Percentiles rank a stretch among this genome's conserved stretches.
These are phyloP conservation scores for Botia kubotai DNA, from an alignment of 2,797 vertebrate genomes.

Conservation along the genomic window DNA sequence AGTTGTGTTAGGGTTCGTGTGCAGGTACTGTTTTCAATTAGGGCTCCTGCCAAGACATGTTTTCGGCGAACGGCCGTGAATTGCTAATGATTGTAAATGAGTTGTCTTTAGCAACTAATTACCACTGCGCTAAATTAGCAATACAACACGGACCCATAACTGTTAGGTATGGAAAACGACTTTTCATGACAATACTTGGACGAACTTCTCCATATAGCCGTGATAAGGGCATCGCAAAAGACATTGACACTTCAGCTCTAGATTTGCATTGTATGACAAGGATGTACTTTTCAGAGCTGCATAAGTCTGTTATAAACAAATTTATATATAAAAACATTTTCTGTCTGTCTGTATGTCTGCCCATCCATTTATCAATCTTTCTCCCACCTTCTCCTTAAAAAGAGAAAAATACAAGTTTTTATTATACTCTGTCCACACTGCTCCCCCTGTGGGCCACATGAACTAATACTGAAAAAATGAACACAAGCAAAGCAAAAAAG, in stretches of 20 bases:
- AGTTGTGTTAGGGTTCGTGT: neutral
- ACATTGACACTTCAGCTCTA: neutral
- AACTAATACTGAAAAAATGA: neutral
- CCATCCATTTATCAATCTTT: neutral
- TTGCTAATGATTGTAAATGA: conserved; percentile 28
- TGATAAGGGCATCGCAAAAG: neutral
- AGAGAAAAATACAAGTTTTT: neutral
- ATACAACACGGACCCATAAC: conserved; percentile 5
- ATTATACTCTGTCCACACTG: conserved; percentile 14
- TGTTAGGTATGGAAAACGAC: neutral
- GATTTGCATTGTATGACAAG: neutral
- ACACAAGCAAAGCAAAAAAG: neutral
- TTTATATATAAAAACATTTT: neutral
- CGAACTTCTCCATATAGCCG: neutral
- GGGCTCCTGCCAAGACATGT: conserved; percentile 25
- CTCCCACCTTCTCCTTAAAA: neutral
- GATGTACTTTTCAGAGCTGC: neutral
- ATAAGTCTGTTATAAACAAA: neutral
- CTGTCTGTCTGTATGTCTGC: neutral
- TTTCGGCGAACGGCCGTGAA: conserved; percentile 9
- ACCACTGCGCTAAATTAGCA: conserved; percentile 29
- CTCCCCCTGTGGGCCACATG: conserved; percentile 21
- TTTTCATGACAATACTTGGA: conserved; percentile 15
- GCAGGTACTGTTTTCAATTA: neutral
- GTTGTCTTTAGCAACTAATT: conserved; percentile 46